Percentiles rank a stretch among this genome's conserved stretches.
Conservation (phyloP, 1,140 invertebrate genomes). For the Heliconius himera region DNA sequence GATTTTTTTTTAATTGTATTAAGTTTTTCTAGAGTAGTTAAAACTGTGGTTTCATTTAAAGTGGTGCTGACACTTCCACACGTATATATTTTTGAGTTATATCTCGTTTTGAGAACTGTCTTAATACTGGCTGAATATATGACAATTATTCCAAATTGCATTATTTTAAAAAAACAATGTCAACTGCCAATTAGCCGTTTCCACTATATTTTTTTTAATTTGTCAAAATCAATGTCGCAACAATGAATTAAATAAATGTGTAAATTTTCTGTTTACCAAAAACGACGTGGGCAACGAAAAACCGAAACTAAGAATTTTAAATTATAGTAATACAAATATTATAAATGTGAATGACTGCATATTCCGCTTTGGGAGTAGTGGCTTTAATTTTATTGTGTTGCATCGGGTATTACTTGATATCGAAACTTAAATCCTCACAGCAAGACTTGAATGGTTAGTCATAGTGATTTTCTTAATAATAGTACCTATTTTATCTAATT, state of each 20-base stretch:
- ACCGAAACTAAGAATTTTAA: neutral
- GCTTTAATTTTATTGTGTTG: constrained; percentile 8
- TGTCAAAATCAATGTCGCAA: constrained; percentile 24
- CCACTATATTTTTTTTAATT: neutral
- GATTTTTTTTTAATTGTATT: too few relatives aligned
- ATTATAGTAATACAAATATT: neutral
- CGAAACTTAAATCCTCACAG: constrained; percentile 3
- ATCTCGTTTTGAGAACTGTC: too few relatives aligned
- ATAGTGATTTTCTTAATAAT: too few relatives aligned
- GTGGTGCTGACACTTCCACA: too few relatives aligned
- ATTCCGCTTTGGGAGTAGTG: neutral
- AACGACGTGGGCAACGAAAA: neutral
- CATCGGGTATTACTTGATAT: constrained; percentile 23
- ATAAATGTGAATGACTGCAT: constrained; percentile 26
- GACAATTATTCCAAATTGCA: neutral
- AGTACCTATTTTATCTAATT: too few relatives aligned
- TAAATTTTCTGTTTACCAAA: neutral
- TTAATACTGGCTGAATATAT: neutral
- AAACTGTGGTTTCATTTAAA: too few relatives aligned
- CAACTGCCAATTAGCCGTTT: neutral
- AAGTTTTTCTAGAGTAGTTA: too few relatives aligned
- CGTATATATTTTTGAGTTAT: too few relatives aligned
- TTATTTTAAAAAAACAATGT: neutral
- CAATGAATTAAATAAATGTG: neutral
- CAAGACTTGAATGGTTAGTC: neutral